Evolutionary conservation across 2,113 vertebrate species (phyloP), one percentile per base, ranked within the genome.

Genomic region (Larimichthys crocea): DNA sequence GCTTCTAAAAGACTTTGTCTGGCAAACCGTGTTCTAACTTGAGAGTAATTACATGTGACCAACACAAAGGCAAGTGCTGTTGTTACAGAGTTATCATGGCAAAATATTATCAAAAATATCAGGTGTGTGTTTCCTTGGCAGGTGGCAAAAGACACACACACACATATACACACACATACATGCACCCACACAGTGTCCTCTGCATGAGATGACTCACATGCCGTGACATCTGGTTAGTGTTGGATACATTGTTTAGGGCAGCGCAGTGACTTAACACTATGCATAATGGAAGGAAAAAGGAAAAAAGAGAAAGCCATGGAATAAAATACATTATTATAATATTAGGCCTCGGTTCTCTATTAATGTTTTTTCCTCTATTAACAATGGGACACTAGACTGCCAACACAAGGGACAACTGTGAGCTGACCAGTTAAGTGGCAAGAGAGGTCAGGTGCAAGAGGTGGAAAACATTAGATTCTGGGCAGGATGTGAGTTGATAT

Each of bases 171-270:
- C 67, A 48, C 40, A 40, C 22, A 53, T 42, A 63, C 74, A 68
- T 55, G 46, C 42, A 22, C 26, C 62, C 72, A 66, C 60, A 62
- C 57, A 10, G 20, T 50, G 61, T 86, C 74, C 85, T 84, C 67
- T 69, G 79, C 80, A 83, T 82, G 78, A 84, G 88, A 90, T 90
- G 91, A 92, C 87, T 93, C 88, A 90, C 87, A 83, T 85, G 82
- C 77, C 76, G 48, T 74, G 89, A 92, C 89, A 91, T 92, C 88
- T 94, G 90, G 86, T 91, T 86, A 90, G 83, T 91, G 89, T 83
- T 91, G 86, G 71, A 79, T 57, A 67, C 83, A 88, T 92, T 92
- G 91, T 90, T 92, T 31, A 26, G 77, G 81, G 75, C 84, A 89
- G 83, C 26, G 17, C 61, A 29, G 84, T 81, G 76, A 90, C 82